Base-by-base conservation (phyloP, 2,797 vertebrate genomes). In the Lates japonicus region DNA sequence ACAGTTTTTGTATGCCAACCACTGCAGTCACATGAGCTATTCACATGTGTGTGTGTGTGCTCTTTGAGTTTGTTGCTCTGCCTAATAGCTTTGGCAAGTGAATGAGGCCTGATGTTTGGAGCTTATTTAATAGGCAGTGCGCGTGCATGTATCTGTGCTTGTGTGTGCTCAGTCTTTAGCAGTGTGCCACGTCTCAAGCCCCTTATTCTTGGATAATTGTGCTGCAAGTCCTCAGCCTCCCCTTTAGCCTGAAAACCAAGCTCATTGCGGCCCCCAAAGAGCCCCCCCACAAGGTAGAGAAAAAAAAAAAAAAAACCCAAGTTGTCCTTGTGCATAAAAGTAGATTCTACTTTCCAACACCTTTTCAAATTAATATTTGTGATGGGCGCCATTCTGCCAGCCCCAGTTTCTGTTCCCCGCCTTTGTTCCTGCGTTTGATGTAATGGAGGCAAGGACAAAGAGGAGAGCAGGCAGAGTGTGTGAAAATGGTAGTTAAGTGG, bases 331-430 rank as follows among this genome's bases (percentile, higher is more conserved):
- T 98, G 97, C 97, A 99, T 99, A 98, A 98, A 99, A 99, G 98
- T 98, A 98, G 97, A 99, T 98, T 98, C 98, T 98, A 96, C 97
- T 98, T 97, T 98, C 97, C 97, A 99, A 99, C 98, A 99, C 98
- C 98, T 99, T 99, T 99, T 99, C 98, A 99, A 99, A 99, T 99
- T 99, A 99, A 99, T 99, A 99, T 99, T 99, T 99, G 98, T 97
- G 97, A 99, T 99, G 98, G 97, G 96, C 97, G 91, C 97, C 97
- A 98, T 99, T 99, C 97, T 98, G 96, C 96, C 95, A 97, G 96
- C 95, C 97, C 95, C 92, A 97, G 98, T 98, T 98, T 99, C 98
- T 99, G 97, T 98, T 99, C 98, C 97, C 96, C 91, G 96, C 96
- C 97, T 99, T 99, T 99, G 98, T 99, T 98, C 97, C 96, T 97